Evolutionary conservation across 2,797 vertebrate species (phyloP).

Genomic region (Enteromius radiatus): DNA sequence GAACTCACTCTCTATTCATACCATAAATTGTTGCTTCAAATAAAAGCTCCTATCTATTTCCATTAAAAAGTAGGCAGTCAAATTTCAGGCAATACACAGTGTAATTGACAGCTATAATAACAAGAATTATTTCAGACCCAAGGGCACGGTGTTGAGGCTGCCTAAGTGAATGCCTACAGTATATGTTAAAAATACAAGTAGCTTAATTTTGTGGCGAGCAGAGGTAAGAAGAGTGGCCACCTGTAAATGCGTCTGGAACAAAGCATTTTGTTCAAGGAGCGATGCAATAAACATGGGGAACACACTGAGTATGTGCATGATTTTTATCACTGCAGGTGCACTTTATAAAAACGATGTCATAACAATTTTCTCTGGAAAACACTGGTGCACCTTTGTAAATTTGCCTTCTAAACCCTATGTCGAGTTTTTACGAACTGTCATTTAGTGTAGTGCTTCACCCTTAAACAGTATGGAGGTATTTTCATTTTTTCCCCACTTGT

Average conservation of each 20-base stretch:
- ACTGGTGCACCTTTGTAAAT: background rate
- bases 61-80: slow-evolving; percentile 70
- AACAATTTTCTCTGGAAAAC: slow-evolving; percentile 32
- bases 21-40: slow-evolving; percentile 68
- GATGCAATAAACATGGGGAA: slow-evolving; percentile 61
- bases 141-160: slow-evolving; percentile 56
- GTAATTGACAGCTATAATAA: slow-evolving; percentile 66
- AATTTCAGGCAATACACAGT: slow-evolving; percentile 70
- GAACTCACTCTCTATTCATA: slow-evolving; percentile 70
- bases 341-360: slow-evolving; percentile 37
- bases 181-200: slow-evolving; percentile 66
- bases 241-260: slow-evolving; percentile 60
- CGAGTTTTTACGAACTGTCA: background rate
- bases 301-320: slow-evolving; percentile 43
- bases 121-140: slow-evolving; percentile 68
- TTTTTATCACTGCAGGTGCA: slow-evolving; percentile 39
- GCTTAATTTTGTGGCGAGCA: slow-evolving; percentile 57
- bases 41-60: slow-evolving; percentile 67
- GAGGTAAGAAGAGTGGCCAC: slow-evolving; percentile 61
- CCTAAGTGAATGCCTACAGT: slow-evolving; percentile 46
- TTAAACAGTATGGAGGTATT: background rate
- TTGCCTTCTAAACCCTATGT: slow-evolving; percentile 5
- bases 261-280: slow-evolving; percentile 66
- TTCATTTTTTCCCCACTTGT: background rate
- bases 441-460: slow-evolving; percentile 6